Percentiles rank a stretch among this genome's conserved stretches.
Evolutionary conservation across 2,888 invertebrate genomes (phyloP).

Genomic region (Nemoura dubitans): DNA sequence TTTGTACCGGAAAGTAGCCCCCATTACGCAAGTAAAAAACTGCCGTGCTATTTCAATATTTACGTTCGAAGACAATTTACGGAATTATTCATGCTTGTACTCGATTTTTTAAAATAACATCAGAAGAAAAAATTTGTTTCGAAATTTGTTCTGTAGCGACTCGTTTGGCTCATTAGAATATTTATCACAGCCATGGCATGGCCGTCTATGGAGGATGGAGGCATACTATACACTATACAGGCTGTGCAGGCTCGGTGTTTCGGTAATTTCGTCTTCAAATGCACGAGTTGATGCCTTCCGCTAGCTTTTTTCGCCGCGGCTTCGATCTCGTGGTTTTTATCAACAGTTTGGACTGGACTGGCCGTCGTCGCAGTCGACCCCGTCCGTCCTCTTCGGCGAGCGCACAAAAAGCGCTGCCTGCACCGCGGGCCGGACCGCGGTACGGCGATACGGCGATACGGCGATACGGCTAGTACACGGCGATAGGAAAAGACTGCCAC

Average conservation of each 20-base stretch:
- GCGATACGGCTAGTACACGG: too few species aligned
- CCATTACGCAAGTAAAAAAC: slow-evolving; percentile 18
- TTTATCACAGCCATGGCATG: not conserved
- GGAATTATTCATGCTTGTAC: slow-evolving; percentile 40
- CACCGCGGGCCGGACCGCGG: too few species aligned
- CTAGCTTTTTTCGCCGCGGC: not conserved
- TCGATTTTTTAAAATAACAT: slow-evolving; percentile 24
- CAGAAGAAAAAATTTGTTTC: slow-evolving; percentile 13
- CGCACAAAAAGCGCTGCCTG: too few species aligned
- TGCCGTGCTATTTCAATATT: slow-evolving; percentile 33
- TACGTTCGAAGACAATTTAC: slow-evolving; percentile 34
- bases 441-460: too few species aligned
- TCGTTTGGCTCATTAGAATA: slow-evolving; percentile 34
- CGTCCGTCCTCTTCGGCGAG: too few species aligned
- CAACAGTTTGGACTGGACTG: not conserved
- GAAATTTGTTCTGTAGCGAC: slow-evolving; percentile 37
- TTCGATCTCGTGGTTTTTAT: not conserved
- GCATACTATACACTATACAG: too few species aligned
- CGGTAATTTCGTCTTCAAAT: slow-evolving; percentile 37
- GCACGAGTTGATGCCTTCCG: slow-evolving; percentile 31
- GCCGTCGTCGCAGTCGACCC: too few species aligned
- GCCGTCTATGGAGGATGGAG: too few species aligned
- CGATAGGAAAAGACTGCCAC: too few species aligned
- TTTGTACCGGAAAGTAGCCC: slow-evolving; percentile 34
- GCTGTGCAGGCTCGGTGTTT: slow-evolving; percentile 14